These are phyloP conservation scores for Lates calcarifer DNA, from an alignment of 2,113 vertebrate species.

Conservation along the genomic window DNA sequence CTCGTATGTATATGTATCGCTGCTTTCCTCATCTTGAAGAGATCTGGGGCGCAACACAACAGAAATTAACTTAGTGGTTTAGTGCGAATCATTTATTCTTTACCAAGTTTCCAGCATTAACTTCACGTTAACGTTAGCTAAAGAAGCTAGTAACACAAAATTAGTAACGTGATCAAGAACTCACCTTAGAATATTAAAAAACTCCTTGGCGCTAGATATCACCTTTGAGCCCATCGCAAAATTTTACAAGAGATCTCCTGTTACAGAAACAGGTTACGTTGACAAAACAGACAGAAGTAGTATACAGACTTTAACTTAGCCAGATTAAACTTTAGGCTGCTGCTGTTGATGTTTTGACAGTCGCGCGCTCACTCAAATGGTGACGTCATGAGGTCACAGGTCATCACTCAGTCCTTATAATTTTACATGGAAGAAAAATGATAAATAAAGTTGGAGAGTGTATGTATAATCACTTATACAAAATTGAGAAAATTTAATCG, in stretches of 20 bases:
- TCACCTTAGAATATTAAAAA: constrained; percentile 72
- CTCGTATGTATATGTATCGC: constrained; percentile 40
- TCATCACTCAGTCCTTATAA: neutral
- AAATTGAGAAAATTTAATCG: accelerated
- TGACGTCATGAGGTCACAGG: constrained; percentile 62
- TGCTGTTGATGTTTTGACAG: constrained; percentile 60
- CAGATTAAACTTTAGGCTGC: neutral
- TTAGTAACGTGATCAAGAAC: constrained; percentile 26
- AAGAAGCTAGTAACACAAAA: neutral
- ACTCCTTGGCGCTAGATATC: constrained; percentile 54
- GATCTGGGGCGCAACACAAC: constrained; percentile 37
- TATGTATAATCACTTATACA: neutral
- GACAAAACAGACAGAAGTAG: neutral
- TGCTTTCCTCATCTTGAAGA: constrained; percentile 53
- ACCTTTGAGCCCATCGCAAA: constrained; percentile 66
- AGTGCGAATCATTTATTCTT: neutral
- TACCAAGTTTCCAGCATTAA: neutral
- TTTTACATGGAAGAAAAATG: neutral
- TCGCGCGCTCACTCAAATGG: constrained; percentile 57
- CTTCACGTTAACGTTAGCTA: constrained; percentile 1
- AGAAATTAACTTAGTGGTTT: neutral
- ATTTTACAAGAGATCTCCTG: accelerated
- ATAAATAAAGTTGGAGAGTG: neutral
- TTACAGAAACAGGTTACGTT: neutral
- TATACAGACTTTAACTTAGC: neutral